phyloP scores from a whole-genome alignment of 1,140 invertebrate species.

The Drosophila kepulauana region DNA sequence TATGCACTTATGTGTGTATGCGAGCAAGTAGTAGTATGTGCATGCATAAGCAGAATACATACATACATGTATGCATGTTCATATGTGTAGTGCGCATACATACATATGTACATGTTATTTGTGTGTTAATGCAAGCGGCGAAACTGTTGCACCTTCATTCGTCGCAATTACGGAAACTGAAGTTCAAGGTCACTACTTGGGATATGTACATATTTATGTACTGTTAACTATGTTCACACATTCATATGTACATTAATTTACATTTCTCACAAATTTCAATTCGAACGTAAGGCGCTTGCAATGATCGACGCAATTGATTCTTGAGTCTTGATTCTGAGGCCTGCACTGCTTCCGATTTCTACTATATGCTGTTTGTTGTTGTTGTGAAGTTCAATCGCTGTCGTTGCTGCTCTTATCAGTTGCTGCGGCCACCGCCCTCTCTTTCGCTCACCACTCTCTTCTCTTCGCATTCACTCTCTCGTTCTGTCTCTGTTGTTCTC shows the following conservation, averaged over 20 bases:
- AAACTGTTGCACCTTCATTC: slow-evolving; percentile 52
- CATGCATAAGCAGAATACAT: neutral
- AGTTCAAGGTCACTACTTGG: slow-evolving; percentile 75
- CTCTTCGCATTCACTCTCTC: slow-evolving; percentile 1
- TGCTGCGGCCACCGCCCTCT: slow-evolving; percentile 46
- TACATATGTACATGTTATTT: slow-evolving; percentile 10
- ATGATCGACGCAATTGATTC: slow-evolving; percentile 23
- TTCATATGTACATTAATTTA: slow-evolving; percentile 3
- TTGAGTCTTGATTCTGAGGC: neutral
- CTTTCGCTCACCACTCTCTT: slow-evolving; percentile 11
- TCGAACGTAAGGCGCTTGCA: slow-evolving; percentile 7
- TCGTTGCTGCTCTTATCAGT: slow-evolving; percentile 51
- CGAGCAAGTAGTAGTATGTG: neutral
- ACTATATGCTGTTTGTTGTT: slow-evolving; percentile 21
- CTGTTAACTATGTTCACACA: slow-evolving; percentile 3
- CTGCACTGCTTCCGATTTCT: slow-evolving; percentile 33
- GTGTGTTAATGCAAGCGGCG: slow-evolving; percentile 15
- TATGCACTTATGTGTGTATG: neutral
- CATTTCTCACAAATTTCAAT: slow-evolving; percentile 17
- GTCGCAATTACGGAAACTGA: slow-evolving; percentile 42
- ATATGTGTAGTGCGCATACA: slow-evolving; percentile 1
- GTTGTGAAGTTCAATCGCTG: slow-evolving; percentile 42
- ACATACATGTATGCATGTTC: neutral
- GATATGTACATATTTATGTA: slow-evolving; percentile 17
- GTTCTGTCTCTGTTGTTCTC: slow-evolving; percentile 12